Evolutionary conservation across 2,888 invertebrate genomes (phyloP).

Genomic region (Microdon myrmicae): DNA sequence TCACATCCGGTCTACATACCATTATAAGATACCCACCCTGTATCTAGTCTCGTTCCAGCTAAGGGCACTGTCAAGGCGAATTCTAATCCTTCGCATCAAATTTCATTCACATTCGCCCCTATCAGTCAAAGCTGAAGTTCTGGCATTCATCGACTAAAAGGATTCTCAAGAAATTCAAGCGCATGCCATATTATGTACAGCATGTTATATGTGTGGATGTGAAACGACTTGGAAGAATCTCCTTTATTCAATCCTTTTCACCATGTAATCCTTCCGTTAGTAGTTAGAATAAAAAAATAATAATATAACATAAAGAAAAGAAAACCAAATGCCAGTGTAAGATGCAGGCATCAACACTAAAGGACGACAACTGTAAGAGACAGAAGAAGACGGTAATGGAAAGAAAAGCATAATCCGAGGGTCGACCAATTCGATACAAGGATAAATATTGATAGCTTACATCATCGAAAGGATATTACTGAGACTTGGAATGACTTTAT

Average conservation of each 20-base stretch:
- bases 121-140: too few relatives aligned
- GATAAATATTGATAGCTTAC: conserved; percentile 51
- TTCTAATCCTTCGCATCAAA: too few relatives aligned
- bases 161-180: too few relatives aligned
- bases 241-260: conserved; percentile 47
- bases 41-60: too few relatives aligned
- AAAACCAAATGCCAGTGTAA: too few relatives aligned
- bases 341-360: neutral
- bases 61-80: too few relatives aligned
- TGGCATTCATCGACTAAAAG: too few relatives aligned
- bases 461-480: conserved; percentile 48
- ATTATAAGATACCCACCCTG: too few relatives aligned
- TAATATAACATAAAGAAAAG: too few relatives aligned
- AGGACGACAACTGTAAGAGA: neutral
- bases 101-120: too few relatives aligned
- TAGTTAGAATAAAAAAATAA: conserved; percentile 30
- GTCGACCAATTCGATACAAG: conserved; percentile 45
- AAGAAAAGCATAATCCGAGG: conserved; percentile 31
- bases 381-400: conserved; percentile 4
- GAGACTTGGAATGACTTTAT: conserved; percentile 49
- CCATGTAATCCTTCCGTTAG: too few relatives aligned
- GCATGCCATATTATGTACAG: neutral
- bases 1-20: too few relatives aligned
- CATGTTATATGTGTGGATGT: conserved; percentile 35
- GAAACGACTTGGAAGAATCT: conserved; percentile 49